Conservation (phyloP, 1,140 invertebrate genomes). For the Pissodes strobi region DNA sequence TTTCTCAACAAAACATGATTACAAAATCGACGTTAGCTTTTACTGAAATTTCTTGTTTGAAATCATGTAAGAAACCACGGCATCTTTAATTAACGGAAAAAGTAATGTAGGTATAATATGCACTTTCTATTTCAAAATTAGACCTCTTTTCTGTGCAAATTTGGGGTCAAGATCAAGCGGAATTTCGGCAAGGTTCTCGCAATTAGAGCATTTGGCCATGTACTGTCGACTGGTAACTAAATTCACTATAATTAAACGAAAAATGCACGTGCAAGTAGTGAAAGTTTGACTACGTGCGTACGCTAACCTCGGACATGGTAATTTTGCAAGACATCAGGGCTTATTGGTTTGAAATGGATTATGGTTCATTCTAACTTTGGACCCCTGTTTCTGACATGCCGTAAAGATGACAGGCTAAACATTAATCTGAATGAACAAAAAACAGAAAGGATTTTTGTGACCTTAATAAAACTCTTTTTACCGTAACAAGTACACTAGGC, state of each 20-base stretch:
- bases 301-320: conserved; percentile 20
- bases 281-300: conserved; percentile 35
- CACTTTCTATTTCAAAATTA: conserved; percentile 15
- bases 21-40: not conserved
- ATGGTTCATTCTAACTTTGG: too few relatives aligned
- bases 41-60: too few relatives aligned
- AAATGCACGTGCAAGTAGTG: conserved; percentile 32
- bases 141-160: not conserved
- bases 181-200: conserved; percentile 11
- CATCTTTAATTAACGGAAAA: not conserved
- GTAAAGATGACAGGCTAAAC: not conserved
- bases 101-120: not conserved
- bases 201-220: conserved; percentile 11
- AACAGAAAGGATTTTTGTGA: not conserved
- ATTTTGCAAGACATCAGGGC: conserved; percentile 11
- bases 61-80: not conserved
- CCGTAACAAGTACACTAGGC: conserved; percentile 25
- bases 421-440: not conserved
- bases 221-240: not conserved
- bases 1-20: not conserved
- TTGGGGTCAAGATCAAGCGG: conserved; percentile 17
- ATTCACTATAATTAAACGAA: conserved; percentile 1
- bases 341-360: not conserved
- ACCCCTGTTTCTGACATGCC: not conserved
- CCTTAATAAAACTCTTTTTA: conserved; percentile 23